Evolutionary conservation across 2,113 vertebrate species (phyloP).

Genomic region (Myxocyprinus asiaticus): DNA sequence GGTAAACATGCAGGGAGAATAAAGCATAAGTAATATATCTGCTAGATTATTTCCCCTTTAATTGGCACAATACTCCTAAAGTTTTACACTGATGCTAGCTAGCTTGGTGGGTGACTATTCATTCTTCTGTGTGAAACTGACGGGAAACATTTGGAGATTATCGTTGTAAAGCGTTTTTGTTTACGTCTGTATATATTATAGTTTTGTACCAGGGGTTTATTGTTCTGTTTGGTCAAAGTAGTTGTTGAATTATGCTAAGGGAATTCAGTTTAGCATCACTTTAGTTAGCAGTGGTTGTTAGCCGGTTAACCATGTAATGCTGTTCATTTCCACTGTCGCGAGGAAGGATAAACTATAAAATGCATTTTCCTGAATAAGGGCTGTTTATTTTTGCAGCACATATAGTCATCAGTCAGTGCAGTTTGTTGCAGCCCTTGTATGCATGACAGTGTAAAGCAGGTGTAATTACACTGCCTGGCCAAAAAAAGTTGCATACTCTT

Average conservation of each 20-base stretch:
- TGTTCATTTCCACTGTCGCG: not conserved
- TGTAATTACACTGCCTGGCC: no score
- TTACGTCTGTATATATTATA: not conserved
- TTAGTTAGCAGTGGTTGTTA: not conserved
- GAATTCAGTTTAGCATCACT: not conserved
- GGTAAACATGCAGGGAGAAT: not conserved
- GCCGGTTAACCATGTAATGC: not conserved
- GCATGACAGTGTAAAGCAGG: no score
- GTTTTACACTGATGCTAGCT: constrained; percentile 2
- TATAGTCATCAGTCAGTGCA: no score
- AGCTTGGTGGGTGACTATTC: constrained; percentile 14
- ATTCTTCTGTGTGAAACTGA: not conserved
- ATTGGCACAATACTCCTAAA: not conserved
- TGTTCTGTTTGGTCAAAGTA: not conserved
- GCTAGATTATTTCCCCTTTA: not conserved
- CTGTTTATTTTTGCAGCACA: no score
- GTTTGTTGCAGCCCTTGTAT: no score
- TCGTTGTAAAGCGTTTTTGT: not conserved
- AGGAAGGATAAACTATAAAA: no score
- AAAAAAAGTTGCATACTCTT: no score
- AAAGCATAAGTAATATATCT: not conserved
- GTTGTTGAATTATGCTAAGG: not conserved
- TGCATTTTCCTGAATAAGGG: no score
- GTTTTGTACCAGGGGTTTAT: not conserved
- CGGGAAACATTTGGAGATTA: not conserved